phyloP scores from a whole-genome alignment of 2,888 invertebrate genomes.

The Blera fallax region DNA sequence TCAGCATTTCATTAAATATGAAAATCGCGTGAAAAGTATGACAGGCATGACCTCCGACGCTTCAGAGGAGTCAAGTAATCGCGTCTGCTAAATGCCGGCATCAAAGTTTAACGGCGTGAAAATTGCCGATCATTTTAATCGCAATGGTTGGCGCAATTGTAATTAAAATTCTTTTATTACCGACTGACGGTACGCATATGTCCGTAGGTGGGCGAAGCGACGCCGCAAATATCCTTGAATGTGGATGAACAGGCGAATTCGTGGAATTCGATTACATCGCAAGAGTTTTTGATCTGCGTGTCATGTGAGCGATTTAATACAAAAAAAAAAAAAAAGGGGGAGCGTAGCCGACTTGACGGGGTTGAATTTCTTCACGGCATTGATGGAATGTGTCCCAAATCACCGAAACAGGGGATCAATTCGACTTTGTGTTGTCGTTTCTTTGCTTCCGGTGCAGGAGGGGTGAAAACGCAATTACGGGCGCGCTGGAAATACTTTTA shows the following conservation, averaged over 20 bases:
- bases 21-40: constrained; percentile 61
- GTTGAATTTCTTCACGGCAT: constrained; percentile 14
- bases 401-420: constrained; percentile 45
- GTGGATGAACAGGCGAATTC: constrained; percentile 16
- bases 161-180: constrained; percentile 61
- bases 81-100: constrained; percentile 12
- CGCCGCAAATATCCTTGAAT: background rate
- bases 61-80: background rate
- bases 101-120: constrained; percentile 51
- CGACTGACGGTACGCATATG: background rate
- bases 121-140: constrained; percentile 56
- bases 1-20: constrained; percentile 62
- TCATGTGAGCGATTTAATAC: constrained; percentile 31
- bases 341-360: constrained; percentile 3
- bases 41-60: background rate
- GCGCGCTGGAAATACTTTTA: constrained; percentile 48
- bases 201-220: background rate
- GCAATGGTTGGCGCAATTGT: constrained; percentile 26
- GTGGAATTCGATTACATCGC: constrained; percentile 52
- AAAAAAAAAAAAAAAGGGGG: constrained; percentile 3
- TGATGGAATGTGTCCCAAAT: constrained; percentile 59
- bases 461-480: constrained; percentile 68
- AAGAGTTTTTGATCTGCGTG: constrained; percentile 19
- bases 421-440: background rate
- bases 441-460: constrained; percentile 37